Conservation (phyloP, 2,113 vertebrate species). For the Platichthys stellatus region DNA sequence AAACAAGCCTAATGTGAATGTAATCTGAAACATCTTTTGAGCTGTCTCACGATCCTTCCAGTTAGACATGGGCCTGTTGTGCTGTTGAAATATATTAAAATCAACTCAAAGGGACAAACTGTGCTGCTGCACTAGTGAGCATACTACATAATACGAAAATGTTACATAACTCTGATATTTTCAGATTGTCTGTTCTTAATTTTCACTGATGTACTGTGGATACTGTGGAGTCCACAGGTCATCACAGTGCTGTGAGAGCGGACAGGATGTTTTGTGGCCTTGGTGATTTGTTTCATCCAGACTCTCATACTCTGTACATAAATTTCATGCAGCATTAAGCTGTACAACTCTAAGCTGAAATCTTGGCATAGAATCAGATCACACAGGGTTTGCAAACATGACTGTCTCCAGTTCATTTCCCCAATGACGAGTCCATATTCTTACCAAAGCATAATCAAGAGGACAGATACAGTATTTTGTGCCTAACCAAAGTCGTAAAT, state of each 20-base stretch:
- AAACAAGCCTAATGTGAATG: neutral
- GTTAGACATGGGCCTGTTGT: neutral
- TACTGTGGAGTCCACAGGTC: neutral
- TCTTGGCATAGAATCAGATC: slow-evolving; percentile 53
- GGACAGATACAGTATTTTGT: slow-evolving; percentile 28
- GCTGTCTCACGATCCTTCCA: neutral
- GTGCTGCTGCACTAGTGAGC: neutral
- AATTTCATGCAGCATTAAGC: slow-evolving; percentile 27
- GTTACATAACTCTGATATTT: neutral
- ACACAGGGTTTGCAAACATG: slow-evolving; percentile 45
- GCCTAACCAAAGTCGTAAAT: slow-evolving; percentile 23
- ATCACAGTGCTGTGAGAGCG: neutral
- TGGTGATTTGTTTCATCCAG: slow-evolving; percentile 31
- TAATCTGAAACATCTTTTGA: neutral
- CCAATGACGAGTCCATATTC: slow-evolving; percentile 14
- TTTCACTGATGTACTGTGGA: slow-evolving; percentile 25
- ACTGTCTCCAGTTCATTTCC: slow-evolving; percentile 33
- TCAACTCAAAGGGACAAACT: neutral
- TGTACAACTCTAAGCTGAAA: slow-evolving; percentile 47
- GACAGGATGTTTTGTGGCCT: slow-evolving; percentile 12
- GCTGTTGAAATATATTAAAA: neutral
- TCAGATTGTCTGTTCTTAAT: neutral
- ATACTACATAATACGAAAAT: neutral
- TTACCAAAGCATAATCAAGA: slow-evolving; percentile 22
- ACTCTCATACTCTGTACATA: slow-evolving; percentile 37